Evolutionary conservation across 2,797 vertebrate genomes (phyloP), one percentile per base, ranked within the genome.

Genomic region (Garrulus glandarius): DNA sequence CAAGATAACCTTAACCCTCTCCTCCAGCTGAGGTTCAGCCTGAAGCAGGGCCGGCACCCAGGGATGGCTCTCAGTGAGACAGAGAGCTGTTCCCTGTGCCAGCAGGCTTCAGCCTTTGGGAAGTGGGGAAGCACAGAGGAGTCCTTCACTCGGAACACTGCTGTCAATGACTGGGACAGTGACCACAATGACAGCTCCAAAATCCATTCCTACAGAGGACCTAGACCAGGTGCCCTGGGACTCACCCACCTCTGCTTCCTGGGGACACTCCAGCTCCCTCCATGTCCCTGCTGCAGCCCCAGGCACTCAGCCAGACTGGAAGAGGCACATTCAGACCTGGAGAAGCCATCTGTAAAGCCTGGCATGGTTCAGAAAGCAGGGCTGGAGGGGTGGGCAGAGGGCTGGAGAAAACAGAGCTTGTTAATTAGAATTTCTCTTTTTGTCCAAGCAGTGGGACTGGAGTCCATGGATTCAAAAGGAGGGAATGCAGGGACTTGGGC

Each of bases 371-470:
- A 83, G 60, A 94, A 83, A 81, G 44, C 64, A 39, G 50, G 34
- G 52, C 52, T 87, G 64, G 64, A 89, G 18, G 15, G 20, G 36
- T 70, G 37, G 47, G 47, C 55, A 92, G 55, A 52, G 36, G 23
- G 47, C 36, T 80, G 79, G 37, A 67, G 55, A 49, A 83, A 87
- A 63, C 41, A 84, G 53, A 88, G 39, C 20, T 49, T 39, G 22
- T 72, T 88, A 63, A 95, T 93, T 88, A 77, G 64, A 89, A 84
- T 57, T 36, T 27, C 15, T 70, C 37, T 37, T 84, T 87, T 65
- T 88, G 34, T 57, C 60, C 56, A 85, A 27, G 44, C 8, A 64
- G 32, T 0, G 2, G 80, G 39, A n/a, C 17, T 36, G 39, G 57
- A 67, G 27, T 69, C 10, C 67, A 41, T 27, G 52, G 43, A 61